Evolutionary conservation across 1,140 invertebrate species (phyloP).

Genomic region (Drosophila auraria): DNA sequence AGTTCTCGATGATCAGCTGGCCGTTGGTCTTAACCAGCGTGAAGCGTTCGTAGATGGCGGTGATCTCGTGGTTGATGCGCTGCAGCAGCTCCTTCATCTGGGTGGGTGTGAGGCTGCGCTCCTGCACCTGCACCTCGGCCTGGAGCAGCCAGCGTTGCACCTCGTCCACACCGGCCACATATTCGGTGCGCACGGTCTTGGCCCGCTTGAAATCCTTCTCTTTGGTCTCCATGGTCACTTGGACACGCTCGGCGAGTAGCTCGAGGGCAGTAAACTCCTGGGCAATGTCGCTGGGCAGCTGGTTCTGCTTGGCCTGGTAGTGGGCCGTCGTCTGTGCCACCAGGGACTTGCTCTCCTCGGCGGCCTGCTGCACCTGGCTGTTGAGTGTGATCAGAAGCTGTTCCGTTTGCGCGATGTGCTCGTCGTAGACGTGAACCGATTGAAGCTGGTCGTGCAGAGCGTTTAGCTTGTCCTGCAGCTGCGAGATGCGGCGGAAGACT

Average conservation of each 20-base stretch:
- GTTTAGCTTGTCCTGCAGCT: slow-evolving; percentile 88
- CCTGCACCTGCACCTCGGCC: slow-evolving; percentile 93
- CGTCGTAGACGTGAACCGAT: slow-evolving; percentile 90
- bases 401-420: slow-evolving; percentile 87
- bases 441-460: slow-evolving; percentile 88
- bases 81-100: slow-evolving; percentile 91
- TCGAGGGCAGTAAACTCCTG: slow-evolving; percentile 92
- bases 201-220: slow-evolving; percentile 94
- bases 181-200: slow-evolving; percentile 92
- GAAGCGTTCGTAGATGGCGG: slow-evolving; percentile 90
- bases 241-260: slow-evolving; percentile 91
- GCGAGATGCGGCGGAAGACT: slow-evolving; percentile 88
- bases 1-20: slow-evolving; percentile 91
- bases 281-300: slow-evolving; percentile 90
- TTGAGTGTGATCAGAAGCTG: slow-evolving; percentile 86
- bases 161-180: slow-evolving; percentile 91
- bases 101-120: slow-evolving; percentile 91
- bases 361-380: slow-evolving; percentile 86
- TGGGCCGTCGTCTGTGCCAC: slow-evolving; percentile 88
- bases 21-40: slow-evolving; percentile 92
- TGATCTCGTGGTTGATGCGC: slow-evolving; percentile 91
- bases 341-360: slow-evolving; percentile 88
- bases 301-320: slow-evolving; percentile 89
- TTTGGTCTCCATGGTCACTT: slow-evolving; percentile 93
- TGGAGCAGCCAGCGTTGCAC: slow-evolving; percentile 93